phyloP scores from a whole-genome alignment of 2,797 vertebrate genomes.

The Schizopygopsis malacanthus region DNA sequence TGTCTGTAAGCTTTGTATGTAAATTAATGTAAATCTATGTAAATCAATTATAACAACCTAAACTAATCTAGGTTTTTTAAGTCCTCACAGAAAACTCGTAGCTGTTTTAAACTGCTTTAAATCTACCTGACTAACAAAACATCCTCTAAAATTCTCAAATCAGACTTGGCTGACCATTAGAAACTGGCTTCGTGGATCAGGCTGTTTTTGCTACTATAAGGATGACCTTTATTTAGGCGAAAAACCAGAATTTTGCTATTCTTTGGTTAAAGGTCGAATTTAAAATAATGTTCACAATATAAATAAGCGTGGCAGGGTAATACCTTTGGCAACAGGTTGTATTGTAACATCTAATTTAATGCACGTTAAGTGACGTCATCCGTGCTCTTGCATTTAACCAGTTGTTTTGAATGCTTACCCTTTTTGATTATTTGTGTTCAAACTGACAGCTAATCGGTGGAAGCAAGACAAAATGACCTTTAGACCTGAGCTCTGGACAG shows the following conservation, averaged over 20 bases:
- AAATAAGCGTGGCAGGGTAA: slow-evolving; percentile 12
- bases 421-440: slow-evolving; percentile 40
- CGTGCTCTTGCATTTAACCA: neutral
- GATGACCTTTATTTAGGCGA: slow-evolving; percentile 7
- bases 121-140: neutral
- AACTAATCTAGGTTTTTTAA: neutral
- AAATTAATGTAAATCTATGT: neutral
- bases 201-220: neutral
- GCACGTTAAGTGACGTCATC: neutral
- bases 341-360: slow-evolving; percentile 25
- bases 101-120: neutral
- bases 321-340: neutral
- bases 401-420: slow-evolving; percentile 7
- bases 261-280: neutral
- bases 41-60: neutral
- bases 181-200: neutral
- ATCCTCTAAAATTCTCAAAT: neutral
- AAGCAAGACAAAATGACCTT: slow-evolving; percentile 40
- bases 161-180: neutral
- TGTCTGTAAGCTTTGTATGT: neutral
- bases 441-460: slow-evolving; percentile 15
- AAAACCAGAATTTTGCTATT: neutral
- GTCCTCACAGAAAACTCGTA: neutral
- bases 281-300: neutral
- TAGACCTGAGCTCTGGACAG: slow-evolving; percentile 20